Evolutionary conservation across 92 coral and sea anemone species (phyloP), one percentile per base, ranked within the genome.

Genomic region (Nematostella vectensis): DNA sequence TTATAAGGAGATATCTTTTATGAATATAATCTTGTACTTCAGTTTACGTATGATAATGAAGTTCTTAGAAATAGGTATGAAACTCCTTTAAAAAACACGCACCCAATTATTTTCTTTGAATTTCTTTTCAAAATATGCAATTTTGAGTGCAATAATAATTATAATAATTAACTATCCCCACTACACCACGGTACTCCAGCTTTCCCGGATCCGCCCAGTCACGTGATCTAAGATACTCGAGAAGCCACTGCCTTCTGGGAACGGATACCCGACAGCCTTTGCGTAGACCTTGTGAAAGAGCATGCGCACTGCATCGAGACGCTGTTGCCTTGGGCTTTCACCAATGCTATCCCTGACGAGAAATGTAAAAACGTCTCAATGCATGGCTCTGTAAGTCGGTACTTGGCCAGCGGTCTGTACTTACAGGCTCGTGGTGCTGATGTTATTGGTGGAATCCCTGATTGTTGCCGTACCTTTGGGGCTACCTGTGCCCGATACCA

Each of bases 401-500:
- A 24, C 57, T 29, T 51, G 57, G 29, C 57, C 4, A 51, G 15
- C n/a, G n/a, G n/a, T n/a, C n/a, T n/a, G 30, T 40, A 85, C 97
- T 89, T 65, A 89, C 97, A 83, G 63, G 67, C 97, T 89, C 22
- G 83, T 51, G 23, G 88, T 29, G 26, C 89, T 81, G 66, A 79
- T 78, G 3, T 86, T 78, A 26, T 60, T 62, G 23, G 81, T 63
- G 2, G 75, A 69, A 49, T 68, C 82, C 23, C 79, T 62, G 11
- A 82, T 69, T 23, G 86, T 57, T 0, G 91, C 69, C 3, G 91
- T 89, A 17, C 89, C 94, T 22, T 70, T 84, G 0, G 88, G 86
- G 51, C 97, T 89, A 2, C 91, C 97, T 23, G 95, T 74, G 12
- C 91, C 87, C 12, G 97, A 89, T 10, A 89, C 82, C 12, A 89